Percentiles rank a stretch among this genome's conserved stretches.
Conservation (phyloP, 2,888 invertebrate species). For the Drosophila melanocephala region DNA sequence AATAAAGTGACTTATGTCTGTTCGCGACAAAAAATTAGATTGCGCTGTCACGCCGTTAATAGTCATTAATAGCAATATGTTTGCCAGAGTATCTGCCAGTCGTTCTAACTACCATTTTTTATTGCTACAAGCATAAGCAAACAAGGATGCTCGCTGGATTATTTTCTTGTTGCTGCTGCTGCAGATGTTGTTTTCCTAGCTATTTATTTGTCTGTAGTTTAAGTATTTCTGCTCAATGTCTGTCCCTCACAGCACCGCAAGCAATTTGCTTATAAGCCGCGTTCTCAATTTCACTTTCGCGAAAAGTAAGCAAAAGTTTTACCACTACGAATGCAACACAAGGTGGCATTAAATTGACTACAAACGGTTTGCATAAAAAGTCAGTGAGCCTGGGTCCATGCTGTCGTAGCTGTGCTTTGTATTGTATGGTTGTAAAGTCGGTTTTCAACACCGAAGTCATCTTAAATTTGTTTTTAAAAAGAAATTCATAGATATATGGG, state of each 20-base stretch:
- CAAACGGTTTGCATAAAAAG: background rate
- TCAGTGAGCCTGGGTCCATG: background rate
- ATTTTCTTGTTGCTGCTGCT: background rate
- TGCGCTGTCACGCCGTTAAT: background rate
- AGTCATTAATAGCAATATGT: background rate
- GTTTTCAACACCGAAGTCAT: background rate
- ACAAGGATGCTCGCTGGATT: slow-evolving; percentile 13
- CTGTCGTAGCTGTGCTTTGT: background rate
- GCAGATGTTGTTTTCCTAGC: slow-evolving; percentile 18
- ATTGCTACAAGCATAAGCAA: slow-evolving; percentile 9
- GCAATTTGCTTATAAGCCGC: slow-evolving; percentile 6
- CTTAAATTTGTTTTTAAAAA: background rate
- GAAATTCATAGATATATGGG: accelerated
- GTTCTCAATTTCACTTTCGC: slow-evolving; percentile 1
- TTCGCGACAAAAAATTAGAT: background rate
- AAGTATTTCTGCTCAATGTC: slow-evolving; percentile 7
- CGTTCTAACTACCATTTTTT: background rate
- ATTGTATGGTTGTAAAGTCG: background rate
- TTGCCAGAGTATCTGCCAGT: background rate
- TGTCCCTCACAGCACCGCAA: background rate
- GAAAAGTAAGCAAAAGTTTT: background rate
- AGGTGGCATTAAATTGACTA: background rate
- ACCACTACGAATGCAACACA: too few species aligned
- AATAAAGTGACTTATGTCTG: background rate
- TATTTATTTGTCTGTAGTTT: slow-evolving; percentile 26